Evolutionary conservation across 2,113 vertebrate species (phyloP), one percentile per base, ranked within the genome.

Genomic region (Gallinago jamesoni): DNA sequence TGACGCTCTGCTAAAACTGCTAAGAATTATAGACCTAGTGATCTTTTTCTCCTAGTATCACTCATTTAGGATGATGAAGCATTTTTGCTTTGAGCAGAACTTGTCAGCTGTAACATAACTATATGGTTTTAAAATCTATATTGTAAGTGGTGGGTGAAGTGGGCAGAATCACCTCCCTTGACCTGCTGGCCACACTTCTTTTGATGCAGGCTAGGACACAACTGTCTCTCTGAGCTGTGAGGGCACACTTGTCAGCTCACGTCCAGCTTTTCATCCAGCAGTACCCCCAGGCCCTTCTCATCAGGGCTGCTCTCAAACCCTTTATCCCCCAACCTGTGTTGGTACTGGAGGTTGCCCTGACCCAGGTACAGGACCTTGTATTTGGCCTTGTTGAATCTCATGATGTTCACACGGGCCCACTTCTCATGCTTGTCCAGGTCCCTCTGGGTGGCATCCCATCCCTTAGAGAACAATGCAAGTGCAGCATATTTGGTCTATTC

Each of bases 41-140:
- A 45, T 82, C 78, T 76, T 95, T 80, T 63, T 89, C 39, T 91
- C 41, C 24, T n/a, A 31, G 37, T 72, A 41, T 56, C 64, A 67
- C 72, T 77, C 74, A 63, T 84, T 88, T 62, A 68, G 45, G 53
- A 90, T 62, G 23, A 41, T 37, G 22, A 72, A 4, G 20, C 45
- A 28, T 75, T 78, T 93, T 87, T 79, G 52, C 39, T 88, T 84
- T 76, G 24, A 80, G 37, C 74, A 91, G 43, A 90, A 74, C 55
- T 69, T 89, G 30, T 80, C 64, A 81, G 43, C 16, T 84, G 28
- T 59, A 73, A 35, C 73, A 81, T 59, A 37, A 30, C 28, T 63
- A 9, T 2, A 2, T 74, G 56, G 14, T 79, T 90, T 87, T 70
- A 91, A 91, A 92, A 66, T 69, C 53, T 41, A 0, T 93, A 30